A percentile compares a stretch with the other conserved stretches of the same genome.
Evolutionary conservation across 2,888 invertebrate genomes (phyloP).

Genomic region (Sclerodermus sp.): DNA sequence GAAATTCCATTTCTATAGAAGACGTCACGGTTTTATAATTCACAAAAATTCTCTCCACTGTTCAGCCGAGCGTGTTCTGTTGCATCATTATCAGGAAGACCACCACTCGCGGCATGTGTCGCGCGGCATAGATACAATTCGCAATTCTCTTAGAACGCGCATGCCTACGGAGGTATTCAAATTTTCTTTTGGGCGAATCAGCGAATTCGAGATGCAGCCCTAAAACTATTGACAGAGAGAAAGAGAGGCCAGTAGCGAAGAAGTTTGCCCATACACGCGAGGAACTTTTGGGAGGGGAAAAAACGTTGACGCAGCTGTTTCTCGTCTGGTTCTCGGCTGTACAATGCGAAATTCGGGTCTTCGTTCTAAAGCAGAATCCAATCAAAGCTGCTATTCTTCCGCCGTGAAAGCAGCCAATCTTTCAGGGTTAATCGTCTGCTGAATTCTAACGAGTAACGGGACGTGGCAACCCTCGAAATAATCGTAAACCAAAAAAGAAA

Average conservation of each 20-base stretch:
- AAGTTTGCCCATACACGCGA: background rate
- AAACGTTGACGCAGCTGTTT: conserved; percentile 30
- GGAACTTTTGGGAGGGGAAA: conserved; percentile 15
- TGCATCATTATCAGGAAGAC: no score
- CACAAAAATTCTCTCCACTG: no score
- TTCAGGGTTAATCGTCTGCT: conserved; percentile 32
- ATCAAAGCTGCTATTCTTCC: conserved; percentile 42
- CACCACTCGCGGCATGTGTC: no score
- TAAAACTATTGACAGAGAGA: background rate
- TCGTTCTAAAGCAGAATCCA: conserved; percentile 44
- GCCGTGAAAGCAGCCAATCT: conserved; percentile 31
- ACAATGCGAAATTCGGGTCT: conserved; percentile 35
- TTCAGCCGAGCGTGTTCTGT: no score
- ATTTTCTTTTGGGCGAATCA: no score
- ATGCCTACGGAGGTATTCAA: no score
- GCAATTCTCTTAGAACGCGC: no score
- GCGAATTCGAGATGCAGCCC: background rate
- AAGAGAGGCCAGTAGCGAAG: background rate
- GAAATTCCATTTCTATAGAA: no score
- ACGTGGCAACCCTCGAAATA: no score
- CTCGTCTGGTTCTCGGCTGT: conserved; percentile 25
- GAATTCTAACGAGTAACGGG: conserved; percentile 29
- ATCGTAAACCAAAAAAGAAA: no score
- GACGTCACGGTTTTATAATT: no score
- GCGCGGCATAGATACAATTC: no score